A percentile compares a stretch with the other conserved stretches of the same genome.
Evolutionary conservation across 2,888 invertebrate species (phyloP).

Genomic region (Azorinus chamasolen): DNA sequence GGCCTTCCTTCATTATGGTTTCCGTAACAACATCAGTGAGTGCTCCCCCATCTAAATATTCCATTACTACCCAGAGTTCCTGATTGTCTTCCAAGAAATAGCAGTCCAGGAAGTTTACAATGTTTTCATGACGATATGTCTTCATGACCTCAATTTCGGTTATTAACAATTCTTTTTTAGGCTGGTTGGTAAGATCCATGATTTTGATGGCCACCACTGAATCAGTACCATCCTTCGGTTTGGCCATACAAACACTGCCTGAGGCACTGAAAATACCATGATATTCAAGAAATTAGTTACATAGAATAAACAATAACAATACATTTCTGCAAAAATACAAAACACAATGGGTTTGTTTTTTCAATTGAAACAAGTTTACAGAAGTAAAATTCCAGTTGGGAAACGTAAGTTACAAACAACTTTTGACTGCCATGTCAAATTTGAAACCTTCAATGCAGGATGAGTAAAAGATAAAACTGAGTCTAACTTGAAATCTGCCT

Average conservation of each 20-base stretch:
- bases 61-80: constrained; percentile 99
- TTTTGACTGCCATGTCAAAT: no score
- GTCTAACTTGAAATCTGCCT: no score
- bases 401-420: no score
- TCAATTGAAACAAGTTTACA: no score
- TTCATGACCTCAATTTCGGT: constrained; percentile 92
- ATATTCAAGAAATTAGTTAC: no score
- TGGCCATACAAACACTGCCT: constrained; percentile 96
- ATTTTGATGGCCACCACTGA: constrained; percentile 97
- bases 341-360: no score
- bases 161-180: constrained; percentile 97
- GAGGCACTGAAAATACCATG: constrained; percentile 89
- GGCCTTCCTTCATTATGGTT: constrained; percentile 98
- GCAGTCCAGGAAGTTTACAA: constrained; percentile 97
- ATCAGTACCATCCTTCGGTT: constrained; percentile 90
- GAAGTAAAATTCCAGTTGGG: no score
- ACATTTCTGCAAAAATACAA: neutral
- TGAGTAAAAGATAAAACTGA: no score
- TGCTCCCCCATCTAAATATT: constrained; percentile 94
- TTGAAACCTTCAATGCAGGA: no score
- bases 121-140: constrained; percentile 93
- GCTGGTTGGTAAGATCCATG: constrained; percentile 97
- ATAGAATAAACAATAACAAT: neutral
- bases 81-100: constrained; percentile 94
- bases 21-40: constrained; percentile 99